Base-by-base conservation (phyloP, 2,113 vertebrate species). In the Nothocercus julius region DNA sequence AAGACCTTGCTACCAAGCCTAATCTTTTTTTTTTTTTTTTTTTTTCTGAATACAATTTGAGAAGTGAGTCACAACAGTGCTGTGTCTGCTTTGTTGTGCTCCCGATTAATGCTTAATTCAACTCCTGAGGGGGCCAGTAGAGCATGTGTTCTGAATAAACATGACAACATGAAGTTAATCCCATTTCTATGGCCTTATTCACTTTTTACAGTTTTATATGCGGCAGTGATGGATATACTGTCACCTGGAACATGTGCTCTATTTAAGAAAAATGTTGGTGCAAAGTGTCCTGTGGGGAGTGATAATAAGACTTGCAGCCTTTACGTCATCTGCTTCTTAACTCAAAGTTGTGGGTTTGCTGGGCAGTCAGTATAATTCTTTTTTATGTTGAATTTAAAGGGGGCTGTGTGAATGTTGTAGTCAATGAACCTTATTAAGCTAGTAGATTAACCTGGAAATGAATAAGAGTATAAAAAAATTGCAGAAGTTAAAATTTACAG, bases 281-380 rank as follows among this genome's bases (percentile, higher is more conserved):
- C 59, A 68, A 95, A 93, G 18, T 75, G 69, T 93, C 45, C 91
- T 96, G 3, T 77, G 85, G 93, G 89, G 95, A 92, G 68, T 47
- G 83, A 68, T 87, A 96, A 80, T 78, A 92, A 73, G 63, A 44
- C 61, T 62, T 87, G n/a, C 40, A 87, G 72, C 34, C 66, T 93
- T 94, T 84, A 82, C 13, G 44, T 96, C 18, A 38, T 66, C 34
- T 81, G 15, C 84, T 97, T 85, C 77, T 79, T 90, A 87, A 62
- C 19, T 68, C 42, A 34, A n/a, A 84, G 63, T 82, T 85, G 63
- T 80, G 36, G 36, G 32, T 79, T 95, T 56, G 21, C 62, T 7
- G 5, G 76, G 42, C 13, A 70, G 42, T 42, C 42, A 32, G 34
- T 70, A 67, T 70, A 90, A 93, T 56, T 69, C 9, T 53, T 69